Conservation (phyloP, 92 coral and sea anemone species). For the Chrysogorgia sp. region DNA sequence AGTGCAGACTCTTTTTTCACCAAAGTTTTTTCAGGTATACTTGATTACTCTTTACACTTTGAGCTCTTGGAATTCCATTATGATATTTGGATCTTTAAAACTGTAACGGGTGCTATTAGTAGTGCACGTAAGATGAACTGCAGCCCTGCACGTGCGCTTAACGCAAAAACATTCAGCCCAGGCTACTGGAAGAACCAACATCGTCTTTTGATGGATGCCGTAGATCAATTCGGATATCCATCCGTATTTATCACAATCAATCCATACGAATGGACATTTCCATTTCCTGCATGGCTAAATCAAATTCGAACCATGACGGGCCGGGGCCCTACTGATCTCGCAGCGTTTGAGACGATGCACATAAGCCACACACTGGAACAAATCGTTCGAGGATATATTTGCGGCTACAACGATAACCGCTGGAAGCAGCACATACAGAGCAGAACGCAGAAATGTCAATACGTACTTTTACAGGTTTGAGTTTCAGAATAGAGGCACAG, state of each 20-base stretch:
- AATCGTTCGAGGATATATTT: background rate
- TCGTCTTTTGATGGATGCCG: slow-evolving; percentile 23
- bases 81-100: slow-evolving; percentile 33
- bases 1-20: background rate
- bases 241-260: slow-evolving; percentile 14
- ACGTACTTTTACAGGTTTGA: slow-evolving; percentile 52
- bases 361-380: background rate
- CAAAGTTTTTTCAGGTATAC: background rate
- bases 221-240: slow-evolving; percentile 22
- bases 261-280: slow-evolving; percentile 21
- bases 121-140: slow-evolving; percentile 7
- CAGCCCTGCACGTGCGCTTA: slow-evolving; percentile 24
- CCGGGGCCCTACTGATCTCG: slow-evolving; percentile 27
- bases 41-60: background rate
- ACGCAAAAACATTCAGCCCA: background rate
- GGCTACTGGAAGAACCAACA: slow-evolving; percentile 36
- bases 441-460: background rate
- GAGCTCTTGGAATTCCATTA: slow-evolving; percentile 39
- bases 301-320: background rate
- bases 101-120: slow-evolving; percentile 37
- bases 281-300: background rate
- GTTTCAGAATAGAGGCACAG: slow-evolving; percentile 50
- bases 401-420: background rate
- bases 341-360: background rate
- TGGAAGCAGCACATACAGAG: slow-evolving; percentile 18